Percentiles rank a stretch among this genome's conserved stretches.
Conservation (phyloP, 2,888 invertebrate species). For the Synergus japonicus region DNA sequence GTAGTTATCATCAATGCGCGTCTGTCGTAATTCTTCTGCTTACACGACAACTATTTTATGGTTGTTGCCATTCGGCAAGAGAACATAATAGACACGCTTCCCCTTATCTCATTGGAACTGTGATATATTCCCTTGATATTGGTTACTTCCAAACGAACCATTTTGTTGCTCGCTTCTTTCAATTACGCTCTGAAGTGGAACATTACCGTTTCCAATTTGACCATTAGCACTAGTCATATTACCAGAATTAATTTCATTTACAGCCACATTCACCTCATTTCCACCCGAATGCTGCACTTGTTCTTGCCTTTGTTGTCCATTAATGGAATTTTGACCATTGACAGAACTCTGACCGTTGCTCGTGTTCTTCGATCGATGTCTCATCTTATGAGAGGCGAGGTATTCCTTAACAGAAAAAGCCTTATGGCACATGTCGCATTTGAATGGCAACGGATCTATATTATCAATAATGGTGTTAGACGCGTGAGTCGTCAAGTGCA, state of each 20-base stretch:
- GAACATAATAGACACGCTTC: conserved; percentile 76
- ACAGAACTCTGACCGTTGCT: conserved; percentile 70
- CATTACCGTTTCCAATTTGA: conserved; percentile 65
- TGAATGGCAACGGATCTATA: conserved; percentile 77
- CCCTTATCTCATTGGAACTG: conserved; percentile 77
- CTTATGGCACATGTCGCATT: conserved; percentile 81
- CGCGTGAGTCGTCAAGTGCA: conserved; percentile 81
- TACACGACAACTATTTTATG: conserved; percentile 75
- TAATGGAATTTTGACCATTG: conserved; percentile 60
- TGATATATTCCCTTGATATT: conserved; percentile 71
- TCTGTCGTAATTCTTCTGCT: conserved; percentile 58
- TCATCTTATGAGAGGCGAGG: conserved; percentile 81
- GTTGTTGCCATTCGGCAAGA: conserved; percentile 76
- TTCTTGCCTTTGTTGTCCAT: conserved; percentile 62
- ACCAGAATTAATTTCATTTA: conserved; percentile 55
- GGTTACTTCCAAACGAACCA: conserved; percentile 65
- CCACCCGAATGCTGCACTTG: conserved; percentile 54
- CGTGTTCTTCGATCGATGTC: conserved; percentile 79
- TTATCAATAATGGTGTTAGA: conserved; percentile 60
- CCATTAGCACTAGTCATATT: conserved; percentile 63
- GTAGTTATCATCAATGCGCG: conserved; percentile 57
- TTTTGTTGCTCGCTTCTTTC: conserved; percentile 67
- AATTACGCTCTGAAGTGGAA: conserved; percentile 72
- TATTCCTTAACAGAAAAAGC: conserved; percentile 82
- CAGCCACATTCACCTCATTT: conserved; percentile 53